These are phyloP conservation scores for Gouania willdenowi DNA, from an alignment of 2,797 vertebrate species.

Conservation along the genomic window DNA sequence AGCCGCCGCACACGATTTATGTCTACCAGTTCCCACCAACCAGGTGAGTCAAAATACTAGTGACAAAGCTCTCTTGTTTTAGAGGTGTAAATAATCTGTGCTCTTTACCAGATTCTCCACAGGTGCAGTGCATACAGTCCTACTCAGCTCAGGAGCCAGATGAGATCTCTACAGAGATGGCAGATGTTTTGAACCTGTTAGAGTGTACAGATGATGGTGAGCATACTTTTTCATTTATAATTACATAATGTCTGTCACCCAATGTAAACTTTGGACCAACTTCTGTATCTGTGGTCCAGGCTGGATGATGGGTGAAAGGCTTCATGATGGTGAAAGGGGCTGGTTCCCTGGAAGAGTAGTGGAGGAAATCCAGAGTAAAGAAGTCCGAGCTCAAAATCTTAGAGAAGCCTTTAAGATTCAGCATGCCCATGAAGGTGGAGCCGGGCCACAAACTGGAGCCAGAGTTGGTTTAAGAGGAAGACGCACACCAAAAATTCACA, in stretches of 20 bases:
- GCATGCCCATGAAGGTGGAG: slow-evolving; percentile 78
- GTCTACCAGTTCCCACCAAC: slow-evolving; percentile 84
- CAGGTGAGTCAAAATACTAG: slow-evolving; percentile 74
- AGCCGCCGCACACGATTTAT: slow-evolving; percentile 91
- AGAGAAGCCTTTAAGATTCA: slow-evolving; percentile 90
- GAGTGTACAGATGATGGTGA: slow-evolving; percentile 90
- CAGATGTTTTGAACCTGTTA: slow-evolving; percentile 88
- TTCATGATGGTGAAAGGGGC: slow-evolving; percentile 92
- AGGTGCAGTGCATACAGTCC: slow-evolving; percentile 95
- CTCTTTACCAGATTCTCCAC: slow-evolving; percentile 82
- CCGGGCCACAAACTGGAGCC: slow-evolving; percentile 11
- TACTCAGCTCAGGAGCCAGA: slow-evolving; percentile 92
- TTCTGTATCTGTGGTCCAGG: slow-evolving; percentile 68
- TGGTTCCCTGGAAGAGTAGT: slow-evolving; percentile 92
- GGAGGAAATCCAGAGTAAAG: slow-evolving; percentile 91
- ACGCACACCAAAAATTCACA: slow-evolving; percentile 47
- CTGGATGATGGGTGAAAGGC: slow-evolving; percentile 93
- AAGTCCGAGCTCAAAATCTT: slow-evolving; percentile 90
- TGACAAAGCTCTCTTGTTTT: too few relatives aligned
- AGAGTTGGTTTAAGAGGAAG: slow-evolving; percentile 48
- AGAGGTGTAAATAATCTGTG: too few relatives aligned
- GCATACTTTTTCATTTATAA: neutral
- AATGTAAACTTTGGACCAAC: too few relatives aligned
- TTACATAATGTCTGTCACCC: neutral
- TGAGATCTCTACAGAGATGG: slow-evolving; percentile 91